Evolutionary conservation across 2,888 invertebrate genomes (phyloP).

Genomic region (Papilio protenor): DNA sequence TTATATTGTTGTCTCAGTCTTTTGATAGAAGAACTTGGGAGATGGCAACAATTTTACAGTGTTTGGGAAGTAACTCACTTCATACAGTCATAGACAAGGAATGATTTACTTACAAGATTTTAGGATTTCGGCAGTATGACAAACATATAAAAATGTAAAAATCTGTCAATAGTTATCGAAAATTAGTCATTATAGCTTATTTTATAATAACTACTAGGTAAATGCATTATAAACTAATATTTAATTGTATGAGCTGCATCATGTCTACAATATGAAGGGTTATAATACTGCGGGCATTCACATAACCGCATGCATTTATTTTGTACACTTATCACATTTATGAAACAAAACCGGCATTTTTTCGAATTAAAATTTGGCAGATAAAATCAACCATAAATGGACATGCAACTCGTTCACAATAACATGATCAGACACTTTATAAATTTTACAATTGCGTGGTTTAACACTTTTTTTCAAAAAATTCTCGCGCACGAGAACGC

Average conservation of each 20-base stretch:
- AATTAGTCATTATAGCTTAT: not conserved
- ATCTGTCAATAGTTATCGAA: not conserved
- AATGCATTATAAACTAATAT: constrained; percentile 3
- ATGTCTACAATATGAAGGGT: not conserved
- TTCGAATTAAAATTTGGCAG: not conserved
- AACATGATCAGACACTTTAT: not conserved
- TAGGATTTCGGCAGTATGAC: not conserved
- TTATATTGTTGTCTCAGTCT: not conserved
- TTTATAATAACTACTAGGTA: not conserved
- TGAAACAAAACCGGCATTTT: not conserved
- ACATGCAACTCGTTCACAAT: not conserved
- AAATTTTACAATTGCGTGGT: no score
- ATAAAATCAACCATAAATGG: not conserved
- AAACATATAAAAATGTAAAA: constrained; percentile 8
- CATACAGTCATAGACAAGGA: not conserved
- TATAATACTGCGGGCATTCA: not conserved
- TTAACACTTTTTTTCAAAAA: no score
- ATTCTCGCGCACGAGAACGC: no score
- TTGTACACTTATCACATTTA: constrained; percentile 36
- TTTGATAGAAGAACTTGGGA: not conserved
- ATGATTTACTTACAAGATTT: not conserved
- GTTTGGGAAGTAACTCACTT: not conserved
- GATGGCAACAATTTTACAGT: not conserved
- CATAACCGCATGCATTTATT: constrained; percentile 10
- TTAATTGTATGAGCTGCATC: not conserved